Base-by-base conservation (phyloP, 1,140 invertebrate genomes). In the Notospermus geniculatus region DNA sequence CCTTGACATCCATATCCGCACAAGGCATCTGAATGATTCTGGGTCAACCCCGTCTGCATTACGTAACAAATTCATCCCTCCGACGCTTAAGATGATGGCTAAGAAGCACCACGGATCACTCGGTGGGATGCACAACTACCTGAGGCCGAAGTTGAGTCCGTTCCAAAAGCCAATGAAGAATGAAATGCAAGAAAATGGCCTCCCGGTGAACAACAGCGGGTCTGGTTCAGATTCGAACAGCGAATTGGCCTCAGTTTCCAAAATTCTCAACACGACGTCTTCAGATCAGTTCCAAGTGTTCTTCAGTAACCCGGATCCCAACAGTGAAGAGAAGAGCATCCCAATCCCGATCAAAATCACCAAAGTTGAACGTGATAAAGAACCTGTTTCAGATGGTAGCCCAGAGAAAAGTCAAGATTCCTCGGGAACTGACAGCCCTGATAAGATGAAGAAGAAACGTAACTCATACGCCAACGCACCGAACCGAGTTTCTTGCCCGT, bases 401-500 rank as follows among this genome's bases (percentile, higher is more conserved):
- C 5, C 32, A 7, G 32, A 36, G 32, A 36, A 36, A 15, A 36
- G 15, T 15, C 32, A 36, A 15, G 32, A 36, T 15, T 36, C 32
- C 32, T 36, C 32, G 5, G 32, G 32, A 15, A 36, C 32, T 36
- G 32, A 36, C 32, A 36, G 32, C 32, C 32, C 32, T 36, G 32
- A 36, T 36, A 36, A 36, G 32, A 36, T 36, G 32, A 77, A 77
- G 62, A 94, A 93, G 82, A 93, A 93, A 79, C 91, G 92, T 67
- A 95, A 92, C n/a, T 95, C 94, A 0, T 97, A 97, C 76, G 95
- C 92, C 29, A 86, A 95, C 71, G 93, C 94, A 0, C 94, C 94
- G 1, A 95, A 97, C 75, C 86, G 93, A 45, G 91, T 86, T 22
- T 87, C 89, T 11, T 98, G 95, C 76, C 92, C 92, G 0, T 95